phyloP scores from a whole-genome alignment of 2,113 vertebrate genomes.

The Poeciliopsis retropinna region DNA sequence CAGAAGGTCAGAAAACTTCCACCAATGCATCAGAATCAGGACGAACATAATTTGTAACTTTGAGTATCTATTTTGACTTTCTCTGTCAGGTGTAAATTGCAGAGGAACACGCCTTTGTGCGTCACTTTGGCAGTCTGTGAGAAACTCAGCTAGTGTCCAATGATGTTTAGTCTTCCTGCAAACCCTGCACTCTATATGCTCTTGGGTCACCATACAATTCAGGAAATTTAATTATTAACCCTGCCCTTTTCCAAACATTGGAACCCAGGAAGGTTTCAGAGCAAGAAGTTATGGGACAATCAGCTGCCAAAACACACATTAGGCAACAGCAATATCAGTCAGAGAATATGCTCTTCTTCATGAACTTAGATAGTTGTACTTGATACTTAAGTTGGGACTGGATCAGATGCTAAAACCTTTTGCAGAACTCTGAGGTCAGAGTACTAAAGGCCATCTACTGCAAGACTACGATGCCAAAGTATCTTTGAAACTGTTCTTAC shows the following conservation, averaged over 20 bases:
- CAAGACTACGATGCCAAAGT: not conserved
- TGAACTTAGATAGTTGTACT: constrained; percentile 7
- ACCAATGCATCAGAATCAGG: constrained; percentile 5
- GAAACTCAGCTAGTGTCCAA: constrained; percentile 39
- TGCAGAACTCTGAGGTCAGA: not conserved
- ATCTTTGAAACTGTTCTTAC: not conserved
- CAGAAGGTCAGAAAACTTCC: not conserved
- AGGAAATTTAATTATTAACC: constrained; percentile 59
- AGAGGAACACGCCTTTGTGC: constrained; percentile 52
- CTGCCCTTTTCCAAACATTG: constrained; percentile 43
- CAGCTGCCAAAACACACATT: constrained; percentile 58
- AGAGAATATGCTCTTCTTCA: constrained; percentile 13
- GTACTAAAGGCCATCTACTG: not conserved
- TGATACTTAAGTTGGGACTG: too few species aligned
- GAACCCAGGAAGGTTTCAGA: constrained; percentile 28
- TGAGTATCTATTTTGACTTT: not conserved
- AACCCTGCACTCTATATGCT: constrained; percentile 26
- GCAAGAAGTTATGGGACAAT: constrained; percentile 63
- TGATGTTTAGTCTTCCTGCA: constrained; percentile 36
- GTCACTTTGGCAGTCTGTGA: constrained; percentile 40
- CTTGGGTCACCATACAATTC: constrained; percentile 36
- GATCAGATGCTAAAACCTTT: too few species aligned
- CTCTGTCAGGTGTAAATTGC: constrained; percentile 23
- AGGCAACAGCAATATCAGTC: constrained; percentile 17
- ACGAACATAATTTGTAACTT: too few species aligned